These are phyloP conservation scores for Tricholaema leucomelas DNA, from an alignment of 2,113 vertebrate species.

Conservation along the genomic window DNA sequence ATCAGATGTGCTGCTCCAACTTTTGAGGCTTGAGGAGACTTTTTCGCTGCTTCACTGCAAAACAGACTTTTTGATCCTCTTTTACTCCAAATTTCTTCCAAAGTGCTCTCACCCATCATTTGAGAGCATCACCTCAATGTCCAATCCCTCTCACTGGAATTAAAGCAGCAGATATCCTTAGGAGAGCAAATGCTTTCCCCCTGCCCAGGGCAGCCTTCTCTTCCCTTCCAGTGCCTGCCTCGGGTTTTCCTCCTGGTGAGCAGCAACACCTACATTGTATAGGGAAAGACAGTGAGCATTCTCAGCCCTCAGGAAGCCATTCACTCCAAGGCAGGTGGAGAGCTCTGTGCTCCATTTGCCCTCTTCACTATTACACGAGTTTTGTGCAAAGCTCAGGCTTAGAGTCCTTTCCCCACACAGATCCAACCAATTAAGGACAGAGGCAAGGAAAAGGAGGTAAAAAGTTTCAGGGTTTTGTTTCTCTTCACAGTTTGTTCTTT, in stretches of 20 bases:
- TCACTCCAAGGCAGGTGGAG: conserved; percentile 79
- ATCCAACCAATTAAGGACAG: conserved; percentile 32
- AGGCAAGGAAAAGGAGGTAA: background rate
- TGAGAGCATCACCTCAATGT: background rate
- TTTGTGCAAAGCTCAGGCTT: conserved; percentile 73
- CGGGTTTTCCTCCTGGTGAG: conserved; percentile 42
- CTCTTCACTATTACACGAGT: conserved; percentile 82
- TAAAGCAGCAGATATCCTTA: background rate
- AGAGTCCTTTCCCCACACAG: conserved; percentile 57
- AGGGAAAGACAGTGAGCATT: conserved; percentile 64
- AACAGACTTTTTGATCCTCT: background rate
- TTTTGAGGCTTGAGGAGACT: background rate
- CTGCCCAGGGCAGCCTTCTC: conserved; percentile 16
- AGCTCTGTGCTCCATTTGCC: conserved; percentile 66
- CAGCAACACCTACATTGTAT: conserved; percentile 77
- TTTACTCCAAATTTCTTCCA: background rate
- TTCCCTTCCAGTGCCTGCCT: conserved; percentile 39
- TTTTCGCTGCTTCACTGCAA: background rate
- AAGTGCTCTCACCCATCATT: background rate
- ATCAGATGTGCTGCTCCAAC: background rate
- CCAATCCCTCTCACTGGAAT: background rate
- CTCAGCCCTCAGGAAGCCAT: conserved; percentile 67
- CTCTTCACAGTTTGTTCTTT: background rate
- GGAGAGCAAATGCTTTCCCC: background rate
- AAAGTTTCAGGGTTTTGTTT: background rate